A percentile compares a stretch with the other conserved stretches of the same genome.
Conservation (phyloP, 2,113 vertebrate genomes). For the Trichechus manatus region DNA sequence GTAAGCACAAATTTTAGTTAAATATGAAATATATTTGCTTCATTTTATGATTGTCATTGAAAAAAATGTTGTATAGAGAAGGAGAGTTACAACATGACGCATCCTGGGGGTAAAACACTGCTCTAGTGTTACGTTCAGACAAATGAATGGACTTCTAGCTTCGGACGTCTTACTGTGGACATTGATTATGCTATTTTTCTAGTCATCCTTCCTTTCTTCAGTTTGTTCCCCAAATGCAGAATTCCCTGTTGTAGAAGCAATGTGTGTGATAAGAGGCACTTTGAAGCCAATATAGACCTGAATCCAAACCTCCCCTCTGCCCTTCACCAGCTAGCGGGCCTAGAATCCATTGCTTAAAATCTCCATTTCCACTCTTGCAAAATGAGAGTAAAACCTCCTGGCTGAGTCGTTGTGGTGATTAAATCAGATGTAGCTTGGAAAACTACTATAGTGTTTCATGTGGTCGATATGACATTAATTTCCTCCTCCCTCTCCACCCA, state of each 20-base stretch:
- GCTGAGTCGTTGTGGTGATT: background rate
- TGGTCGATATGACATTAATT: fast-evolving
- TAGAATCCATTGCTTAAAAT: background rate
- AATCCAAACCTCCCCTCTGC: background rate
- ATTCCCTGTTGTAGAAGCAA: background rate
- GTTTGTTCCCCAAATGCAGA: background rate
- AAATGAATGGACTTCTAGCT: background rate
- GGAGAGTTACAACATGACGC: background rate
- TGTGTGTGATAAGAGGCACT: background rate
- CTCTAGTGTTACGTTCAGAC: background rate
- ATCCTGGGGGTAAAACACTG: background rate
- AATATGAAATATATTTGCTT: background rate
- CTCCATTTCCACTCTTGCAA: background rate
- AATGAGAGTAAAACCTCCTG: background rate
- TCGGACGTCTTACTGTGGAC: background rate
- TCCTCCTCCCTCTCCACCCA: background rate
- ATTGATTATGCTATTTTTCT: background rate
- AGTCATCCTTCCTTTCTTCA: background rate
- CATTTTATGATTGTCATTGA: background rate
- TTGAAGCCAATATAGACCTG: background rate
- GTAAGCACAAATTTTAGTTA: background rate
- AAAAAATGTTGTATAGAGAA: background rate
- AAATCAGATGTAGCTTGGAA: background rate
- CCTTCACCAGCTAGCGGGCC: background rate
- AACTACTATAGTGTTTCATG: background rate